Evolutionary conservation across 2,113 vertebrate genomes (phyloP), one percentile per base, ranked within the genome.

Genomic region (Corythornis cristatus): DNA sequence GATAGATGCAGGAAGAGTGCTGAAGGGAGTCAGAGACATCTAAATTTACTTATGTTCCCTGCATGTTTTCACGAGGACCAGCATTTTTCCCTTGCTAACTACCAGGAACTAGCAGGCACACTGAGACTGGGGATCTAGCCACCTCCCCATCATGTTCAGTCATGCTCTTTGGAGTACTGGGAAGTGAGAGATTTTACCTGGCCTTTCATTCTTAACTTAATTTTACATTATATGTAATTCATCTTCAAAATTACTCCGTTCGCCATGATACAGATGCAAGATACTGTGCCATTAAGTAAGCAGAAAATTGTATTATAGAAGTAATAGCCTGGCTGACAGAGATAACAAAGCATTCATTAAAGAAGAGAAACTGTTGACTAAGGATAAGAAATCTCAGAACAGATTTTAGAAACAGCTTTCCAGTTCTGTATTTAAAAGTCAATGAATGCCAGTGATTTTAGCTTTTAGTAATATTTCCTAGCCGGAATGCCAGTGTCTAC

Each of bases 281-380:
- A 37, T 74, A 71, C 21, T 2, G 3, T 82, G 57, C 66, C 12
- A 33, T 84, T 84, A 90, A 84, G 54, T 78, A 82, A 90, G 68
- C 57, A 95, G 88, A 96, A 94, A 82, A 92, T 89, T 82, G 45
- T 85, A 31, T 94, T 89, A 31, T 25, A 60, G 33, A 15, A 37
- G 35, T 74, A 67, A 70, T 64, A 87, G 54, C 37, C 40, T 62
- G 60, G 31, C 71, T 5, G 3, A 29, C 46, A 86, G 70, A 84
- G 80, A 82, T 91, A 87, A 71, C 57, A 91, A 80, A 58, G 50
- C 74, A 35, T 29, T 12, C 11, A 50, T 21, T 85, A 62, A 80
- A 76, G 11, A 92, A 33, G 37, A 79, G 25, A 82, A 82, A 50
- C 25, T 79, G 58, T 93, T 83, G 81, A n/a, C 51, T 46, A 71